phyloP scores from a whole-genome alignment of 1,140 invertebrate genomes.

The Lordiphosa mommai region DNA sequence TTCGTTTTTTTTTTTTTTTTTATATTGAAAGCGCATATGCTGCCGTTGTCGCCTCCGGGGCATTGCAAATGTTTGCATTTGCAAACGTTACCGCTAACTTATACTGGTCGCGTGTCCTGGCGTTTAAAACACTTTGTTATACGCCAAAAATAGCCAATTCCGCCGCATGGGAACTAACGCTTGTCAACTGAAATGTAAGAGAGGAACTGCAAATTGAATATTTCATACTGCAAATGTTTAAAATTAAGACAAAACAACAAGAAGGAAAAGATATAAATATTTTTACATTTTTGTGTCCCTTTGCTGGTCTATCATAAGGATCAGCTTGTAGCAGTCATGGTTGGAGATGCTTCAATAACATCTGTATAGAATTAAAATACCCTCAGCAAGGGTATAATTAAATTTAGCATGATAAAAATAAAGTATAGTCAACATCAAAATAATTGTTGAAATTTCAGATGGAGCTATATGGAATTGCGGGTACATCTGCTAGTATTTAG shows the following conservation, averaged over 20 bases:
- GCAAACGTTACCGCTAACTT: slow-evolving; percentile 23
- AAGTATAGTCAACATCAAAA: not conserved
- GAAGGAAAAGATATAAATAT: not conserved
- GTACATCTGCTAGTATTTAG: slow-evolving; percentile 9
- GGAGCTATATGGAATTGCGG: no score
- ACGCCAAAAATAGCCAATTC: slow-evolving; percentile 51
- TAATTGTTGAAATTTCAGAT: not conserved
- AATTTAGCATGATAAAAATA: no score
- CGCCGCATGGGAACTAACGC: slow-evolving; percentile 34
- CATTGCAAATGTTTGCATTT: slow-evolving; percentile 66
- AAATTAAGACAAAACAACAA: slow-evolving; percentile 21
- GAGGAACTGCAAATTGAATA: slow-evolving; percentile 38
- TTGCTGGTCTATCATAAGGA: no score
- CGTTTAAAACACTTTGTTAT: slow-evolving; percentile 44
- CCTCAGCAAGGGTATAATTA: no score
- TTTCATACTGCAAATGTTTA: slow-evolving; percentile 22
- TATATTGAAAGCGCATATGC: slow-evolving; percentile 52
- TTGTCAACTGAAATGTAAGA: slow-evolving; percentile 11
- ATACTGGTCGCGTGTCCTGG: slow-evolving; percentile 39
- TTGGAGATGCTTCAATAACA: no score
- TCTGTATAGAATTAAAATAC: no score
- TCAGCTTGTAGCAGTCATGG: no score
- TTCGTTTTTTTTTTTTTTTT: slow-evolving; percentile 13
- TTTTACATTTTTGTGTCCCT: no score
- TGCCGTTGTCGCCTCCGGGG: slow-evolving; percentile 43